Evolutionary conservation across 1,140 invertebrate genomes (phyloP).

Genomic region (Bombus consobrinus): DNA sequence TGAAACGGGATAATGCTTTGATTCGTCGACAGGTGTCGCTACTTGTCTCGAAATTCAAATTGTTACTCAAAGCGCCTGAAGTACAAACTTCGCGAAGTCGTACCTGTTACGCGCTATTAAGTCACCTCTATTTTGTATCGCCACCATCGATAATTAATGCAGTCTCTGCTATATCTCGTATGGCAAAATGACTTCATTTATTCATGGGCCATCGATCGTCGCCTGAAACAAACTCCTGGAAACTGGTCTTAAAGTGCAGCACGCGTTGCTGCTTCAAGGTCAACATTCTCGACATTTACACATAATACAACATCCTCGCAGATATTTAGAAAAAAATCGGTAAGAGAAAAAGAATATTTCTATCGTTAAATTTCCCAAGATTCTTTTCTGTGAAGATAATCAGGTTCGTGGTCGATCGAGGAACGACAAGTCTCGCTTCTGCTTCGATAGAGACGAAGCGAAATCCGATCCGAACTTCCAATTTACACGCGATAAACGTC

Average conservation of each 20-base stretch:
- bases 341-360: no score
- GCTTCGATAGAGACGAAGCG: background rate
- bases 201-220: conserved; percentile 22
- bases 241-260: background rate
- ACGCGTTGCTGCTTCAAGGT: background rate
- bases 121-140: background rate
- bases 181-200: background rate
- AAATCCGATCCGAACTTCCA: background rate
- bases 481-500: background rate
- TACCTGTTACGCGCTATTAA: background rate
- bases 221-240: background rate
- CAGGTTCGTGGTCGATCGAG: background rate
- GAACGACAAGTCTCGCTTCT: no score
- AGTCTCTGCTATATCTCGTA: background rate
- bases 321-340: background rate
- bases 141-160: background rate
- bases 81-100: background rate
- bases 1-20: background rate
- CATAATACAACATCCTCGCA: background rate
- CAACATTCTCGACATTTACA: background rate
- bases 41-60: conserved; percentile 1
- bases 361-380: background rate
- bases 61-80: background rate
- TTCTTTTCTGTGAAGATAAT: no score
- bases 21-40: background rate